Evolutionary conservation across 2,797 vertebrate genomes (phyloP).

Genomic region (Falco berigora): DNA sequence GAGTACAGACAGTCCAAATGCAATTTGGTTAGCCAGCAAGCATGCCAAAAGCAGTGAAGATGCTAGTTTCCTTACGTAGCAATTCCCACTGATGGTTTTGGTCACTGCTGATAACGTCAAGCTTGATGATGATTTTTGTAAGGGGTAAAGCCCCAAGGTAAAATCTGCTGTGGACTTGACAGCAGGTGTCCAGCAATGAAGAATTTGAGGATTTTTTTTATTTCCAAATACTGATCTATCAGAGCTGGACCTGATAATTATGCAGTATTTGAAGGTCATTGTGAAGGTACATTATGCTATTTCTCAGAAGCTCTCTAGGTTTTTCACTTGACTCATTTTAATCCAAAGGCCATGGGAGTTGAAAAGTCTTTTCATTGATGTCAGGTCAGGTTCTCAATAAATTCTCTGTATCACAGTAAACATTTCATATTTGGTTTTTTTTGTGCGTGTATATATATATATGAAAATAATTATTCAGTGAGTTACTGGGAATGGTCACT

Average conservation of each 20-base stretch:
- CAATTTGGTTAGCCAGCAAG: not conserved
- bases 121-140: not conserved
- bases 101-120: not conserved
- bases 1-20: not conserved
- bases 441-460: rapidly evolving
- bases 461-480: not conserved
- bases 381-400: not conserved
- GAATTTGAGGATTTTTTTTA: not conserved
- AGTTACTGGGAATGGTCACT: not conserved
- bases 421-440: not conserved
- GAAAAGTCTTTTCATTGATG: not conserved
- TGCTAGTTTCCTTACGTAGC: not conserved
- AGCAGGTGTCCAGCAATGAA: not conserved
- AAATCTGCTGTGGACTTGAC: not conserved
- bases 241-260: not conserved
- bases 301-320: not conserved
- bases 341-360: not conserved
- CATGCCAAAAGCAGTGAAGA: not conserved
- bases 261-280: not conserved
- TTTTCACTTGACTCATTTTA: not conserved
- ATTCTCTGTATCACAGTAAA: not conserved
- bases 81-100: not conserved
- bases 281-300: not conserved
- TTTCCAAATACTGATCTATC: not conserved
- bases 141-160: not conserved